Evolutionary conservation across 2,113 vertebrate genomes (phyloP), one percentile per base, ranked within the genome.

Genomic region (Craseonycteris thonglongyai): DNA sequence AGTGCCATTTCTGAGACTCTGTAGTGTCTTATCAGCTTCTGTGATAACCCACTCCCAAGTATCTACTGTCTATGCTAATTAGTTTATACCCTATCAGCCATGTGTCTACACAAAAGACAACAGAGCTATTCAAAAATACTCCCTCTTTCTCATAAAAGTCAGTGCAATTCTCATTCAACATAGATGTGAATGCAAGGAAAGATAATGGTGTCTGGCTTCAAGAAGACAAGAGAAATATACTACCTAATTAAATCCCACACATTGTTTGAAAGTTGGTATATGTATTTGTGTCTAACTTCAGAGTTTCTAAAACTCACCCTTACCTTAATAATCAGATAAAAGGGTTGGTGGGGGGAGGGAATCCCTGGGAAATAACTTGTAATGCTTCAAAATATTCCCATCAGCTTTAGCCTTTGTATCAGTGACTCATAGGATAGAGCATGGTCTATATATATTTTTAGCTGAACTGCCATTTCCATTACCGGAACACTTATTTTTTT

Each of bases 11-110:
- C 87, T 88, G 66, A 81, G 42, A 58, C 80, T 68, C 22, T 82
- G 7, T 22, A 59, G 40, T 71, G 66, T 95, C 96, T 97, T 91
- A 94, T 95, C 91, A 68, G 82, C 91, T 96, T 94, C 74, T 76
- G 51, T 90, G 93, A 94, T 74, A 96, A 96, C 90, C 54, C 72
- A 71, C 45, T 92, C 38, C 92, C 13, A 45, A 49, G 40, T 84
- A 78, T 90, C 86, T 93, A 72, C 22, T 89, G 38, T 71, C 71
- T 82, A 93, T 84, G 69, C 63, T 88, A 96, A 78, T 89, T 96
- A 96, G 16, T 51, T 81, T 22, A 42, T 63, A 86, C 42, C 59
- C 74, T 24, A 93, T 69, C 59, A 83, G 56, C 2, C 78, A 5
- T 81, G 76, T 54, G 96, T 59, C 92, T 95, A 92, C 76, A 68